Evolutionary conservation across 2,888 invertebrate species (phyloP), one percentile per base, ranked within the genome.

Genomic region (Drosophila neonasuta): DNA sequence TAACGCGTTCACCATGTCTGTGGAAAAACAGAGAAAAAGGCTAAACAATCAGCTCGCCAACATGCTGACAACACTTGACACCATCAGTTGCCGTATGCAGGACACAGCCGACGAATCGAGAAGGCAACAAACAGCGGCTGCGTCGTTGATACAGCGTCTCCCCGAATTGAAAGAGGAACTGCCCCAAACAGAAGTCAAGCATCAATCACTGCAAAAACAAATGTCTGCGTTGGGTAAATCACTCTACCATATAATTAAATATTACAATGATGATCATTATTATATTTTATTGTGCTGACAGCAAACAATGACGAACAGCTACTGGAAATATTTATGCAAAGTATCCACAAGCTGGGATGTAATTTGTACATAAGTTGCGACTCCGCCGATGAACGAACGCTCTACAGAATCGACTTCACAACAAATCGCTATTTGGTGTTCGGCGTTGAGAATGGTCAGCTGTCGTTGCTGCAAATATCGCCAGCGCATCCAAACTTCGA

Each of bases 401-500:
- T 59, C 2, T 77, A 54, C 9, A 55, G 24, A 6, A 61, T 74
- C 3, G 54, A 59, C 10, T 62, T 52, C 15, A 46, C 50, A 3
- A 7, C 24, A 0, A 32, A 49, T 2, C 24, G n/a, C 3, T 44
- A 1, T 10, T 9, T 79, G 7, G 32, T 13, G 0, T 6, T 74
- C 6, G 6, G 36, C 15, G 7, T 58, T 2, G 29, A 34, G 0
- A 15, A 20, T 2, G 3, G 9, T 0, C 46, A 48, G 2, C 2
- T 68, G 10, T 24, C 60, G 30, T 57, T 82, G 0, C 8, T 61
- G 0, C 6, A 54, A 30, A 74, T 81, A n/a, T 42, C 13, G 6
- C 81, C 81, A 1, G 20, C 13, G 7, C 49, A 46, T 20, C 1
- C 5, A 0, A 70, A 66, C 10, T 77, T 74, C 8, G 11, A 3